Conservation (phyloP, 2,888 invertebrate genomes). For the Platypus cylindrus region DNA sequence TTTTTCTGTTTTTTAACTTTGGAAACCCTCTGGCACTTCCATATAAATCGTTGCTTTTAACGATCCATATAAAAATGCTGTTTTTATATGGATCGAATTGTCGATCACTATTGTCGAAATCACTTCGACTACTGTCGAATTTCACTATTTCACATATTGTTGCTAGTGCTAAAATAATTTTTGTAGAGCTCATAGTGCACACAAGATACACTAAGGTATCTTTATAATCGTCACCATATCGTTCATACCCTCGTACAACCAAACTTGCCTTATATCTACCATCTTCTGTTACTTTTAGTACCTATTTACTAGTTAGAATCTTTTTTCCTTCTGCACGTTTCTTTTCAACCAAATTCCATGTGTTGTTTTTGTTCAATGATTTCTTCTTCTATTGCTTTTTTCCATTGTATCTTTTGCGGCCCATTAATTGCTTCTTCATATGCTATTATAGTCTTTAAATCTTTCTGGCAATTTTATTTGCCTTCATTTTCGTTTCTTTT, state of each 20-base stretch:
- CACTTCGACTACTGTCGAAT: no score
- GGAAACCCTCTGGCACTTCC: slow-evolving; percentile 13
- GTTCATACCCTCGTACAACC: slow-evolving; percentile 10
- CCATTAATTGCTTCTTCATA: slow-evolving; percentile 15
- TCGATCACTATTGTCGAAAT: no score
- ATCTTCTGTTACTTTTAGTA: slow-evolving; percentile 11
- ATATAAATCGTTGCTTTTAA: slow-evolving; percentile 16
- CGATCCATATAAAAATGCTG: no score
- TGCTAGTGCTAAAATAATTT: slow-evolving; percentile 12
- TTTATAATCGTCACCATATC: slow-evolving; percentile 8
- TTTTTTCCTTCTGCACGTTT: slow-evolving; percentile 11
- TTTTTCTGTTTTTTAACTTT: slow-evolving; percentile 1
- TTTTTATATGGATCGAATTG: no score
- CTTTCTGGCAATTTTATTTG: slow-evolving; percentile 9
- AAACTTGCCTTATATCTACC: slow-evolving; percentile 13
- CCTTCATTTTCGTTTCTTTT: slow-evolving; percentile 8
- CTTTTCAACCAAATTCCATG: slow-evolving; percentile 16
- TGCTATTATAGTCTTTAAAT: slow-evolving; percentile 10
- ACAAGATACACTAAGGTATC: slow-evolving; percentile 14
- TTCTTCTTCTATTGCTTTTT: slow-evolving; percentile 15
- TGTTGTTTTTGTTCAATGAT: slow-evolving; percentile 15
- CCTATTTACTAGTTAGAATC: slow-evolving; percentile 10
- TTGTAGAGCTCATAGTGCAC: slow-evolving; percentile 4
- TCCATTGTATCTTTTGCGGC: slow-evolving; percentile 14
- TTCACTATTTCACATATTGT: slow-evolving; percentile 4